phyloP scores from a whole-genome alignment of 2,797 vertebrate species.

The Acropternis orthonyx region DNA sequence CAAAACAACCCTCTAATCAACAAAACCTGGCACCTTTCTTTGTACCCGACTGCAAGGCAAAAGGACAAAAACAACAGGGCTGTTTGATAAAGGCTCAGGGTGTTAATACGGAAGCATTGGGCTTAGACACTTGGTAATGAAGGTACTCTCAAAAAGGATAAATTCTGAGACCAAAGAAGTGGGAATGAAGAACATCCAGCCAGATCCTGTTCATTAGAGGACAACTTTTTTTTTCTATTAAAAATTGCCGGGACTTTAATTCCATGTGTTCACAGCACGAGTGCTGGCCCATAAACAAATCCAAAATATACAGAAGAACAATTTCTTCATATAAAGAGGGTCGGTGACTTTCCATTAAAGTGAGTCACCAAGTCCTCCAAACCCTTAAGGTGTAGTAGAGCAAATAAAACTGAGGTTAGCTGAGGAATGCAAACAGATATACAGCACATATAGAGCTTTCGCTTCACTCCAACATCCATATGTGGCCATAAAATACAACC shows the following conservation, averaged over 20 bases:
- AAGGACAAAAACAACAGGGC: neutral
- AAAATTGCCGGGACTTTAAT: slow-evolving; percentile 5
- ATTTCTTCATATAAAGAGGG: slow-evolving; percentile 33
- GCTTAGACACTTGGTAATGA: neutral
- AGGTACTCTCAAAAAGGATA: neutral
- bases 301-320: slow-evolving; percentile 54
- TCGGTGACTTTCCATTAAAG: slow-evolving; percentile 8
- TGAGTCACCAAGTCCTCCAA: slow-evolving; percentile 37
- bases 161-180: neutral
- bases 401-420: slow-evolving; percentile 56
- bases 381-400: slow-evolving; percentile 50
- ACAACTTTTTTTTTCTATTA: neutral
- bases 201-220: neutral
- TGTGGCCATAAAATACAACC: slow-evolving; percentile 17
- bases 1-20: neutral
- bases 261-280: neutral
- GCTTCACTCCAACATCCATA: slow-evolving; percentile 13
- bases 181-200: neutral
- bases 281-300: slow-evolving; percentile 29
- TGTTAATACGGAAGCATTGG: neutral
- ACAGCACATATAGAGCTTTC: neutral
- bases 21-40: neutral
- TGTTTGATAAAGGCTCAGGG: neutral
- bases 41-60: neutral
- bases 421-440: slow-evolving; percentile 54